phyloP scores from a whole-genome alignment of 2,113 vertebrate species.

The Ageneiosus marmoratus region DNA sequence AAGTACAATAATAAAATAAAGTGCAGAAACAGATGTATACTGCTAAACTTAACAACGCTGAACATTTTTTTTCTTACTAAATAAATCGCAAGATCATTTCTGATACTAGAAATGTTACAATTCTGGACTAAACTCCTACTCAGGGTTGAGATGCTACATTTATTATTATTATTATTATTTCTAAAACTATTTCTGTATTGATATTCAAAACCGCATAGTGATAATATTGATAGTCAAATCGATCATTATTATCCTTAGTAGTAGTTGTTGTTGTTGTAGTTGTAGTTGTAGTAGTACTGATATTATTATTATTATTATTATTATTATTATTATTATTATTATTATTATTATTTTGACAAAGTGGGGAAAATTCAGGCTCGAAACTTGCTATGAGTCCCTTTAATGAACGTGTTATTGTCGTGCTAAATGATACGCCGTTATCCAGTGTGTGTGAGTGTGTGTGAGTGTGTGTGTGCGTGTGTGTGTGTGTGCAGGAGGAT shows the following conservation, averaged over 20 bases:
- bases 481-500: not conserved
- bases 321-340: too few species aligned
- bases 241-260: too few species aligned
- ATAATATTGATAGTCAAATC: not conserved
- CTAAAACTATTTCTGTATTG: not conserved
- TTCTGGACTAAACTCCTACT: not conserved
- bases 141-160: not conserved
- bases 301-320: not conserved
- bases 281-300: too few species aligned
- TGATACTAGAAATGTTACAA: not conserved
- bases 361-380: too few species aligned
- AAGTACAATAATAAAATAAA: too few species aligned
- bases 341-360: not conserved
- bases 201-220: too few species aligned
- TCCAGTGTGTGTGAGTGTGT: not conserved
- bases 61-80: not conserved
- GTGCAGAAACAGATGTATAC: not conserved
- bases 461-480: not conserved
- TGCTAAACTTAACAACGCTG: not conserved
- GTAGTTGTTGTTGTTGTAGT: too few species aligned
- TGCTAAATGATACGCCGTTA: not conserved
- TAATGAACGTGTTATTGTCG: not conserved
- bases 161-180: not conserved
- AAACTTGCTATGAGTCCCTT: constrained; percentile 1
- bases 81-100: not conserved